Evolutionary conservation across 2,113 vertebrate species (phyloP).

Genomic region (Poeciliopsis retropinna): DNA sequence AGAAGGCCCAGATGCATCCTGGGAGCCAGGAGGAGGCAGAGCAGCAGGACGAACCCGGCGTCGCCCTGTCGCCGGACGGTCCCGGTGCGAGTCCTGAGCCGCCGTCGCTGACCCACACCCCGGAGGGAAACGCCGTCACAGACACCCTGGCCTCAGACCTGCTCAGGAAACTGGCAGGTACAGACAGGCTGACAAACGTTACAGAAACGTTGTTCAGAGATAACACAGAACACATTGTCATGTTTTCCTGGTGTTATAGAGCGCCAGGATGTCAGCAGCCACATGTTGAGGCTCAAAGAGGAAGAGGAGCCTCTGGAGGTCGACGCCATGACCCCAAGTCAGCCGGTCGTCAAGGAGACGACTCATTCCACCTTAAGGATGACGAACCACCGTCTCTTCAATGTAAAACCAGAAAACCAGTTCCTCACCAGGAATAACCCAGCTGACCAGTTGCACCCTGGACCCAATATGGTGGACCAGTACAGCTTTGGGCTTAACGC

Average conservation of each 20-base stretch:
- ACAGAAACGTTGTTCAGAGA: not conserved
- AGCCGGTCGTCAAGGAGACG: slow-evolving; percentile 16
- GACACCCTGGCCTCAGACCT: slow-evolving; percentile 72
- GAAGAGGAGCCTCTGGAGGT: slow-evolving; percentile 71
- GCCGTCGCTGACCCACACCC: slow-evolving; percentile 65
- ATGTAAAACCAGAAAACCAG: slow-evolving; percentile 50
- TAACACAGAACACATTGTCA: not conserved
- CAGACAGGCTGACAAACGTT: too few relatives aligned
- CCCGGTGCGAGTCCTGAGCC: slow-evolving; percentile 74
- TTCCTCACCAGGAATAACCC: not conserved
- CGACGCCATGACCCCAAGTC: not conserved
- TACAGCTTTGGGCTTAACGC: slow-evolving; percentile 30
- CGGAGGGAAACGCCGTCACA: slow-evolving; percentile 21
- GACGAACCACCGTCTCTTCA: slow-evolving; percentile 22
- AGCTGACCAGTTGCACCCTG: slow-evolving; percentile 1
- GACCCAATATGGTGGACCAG: slow-evolving; percentile 48
- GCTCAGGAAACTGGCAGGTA: slow-evolving; percentile 74
- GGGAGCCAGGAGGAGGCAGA: slow-evolving; percentile 50
- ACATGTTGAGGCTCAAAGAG: slow-evolving; percentile 61
- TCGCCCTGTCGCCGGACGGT: slow-evolving; percentile 72
- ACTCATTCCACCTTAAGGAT: not conserved
- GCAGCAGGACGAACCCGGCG: slow-evolving; percentile 73
- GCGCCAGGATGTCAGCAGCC: slow-evolving; percentile 58
- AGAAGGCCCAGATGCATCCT: slow-evolving; percentile 68
- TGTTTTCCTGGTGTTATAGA: slow-evolving; percentile 53